Base-by-base conservation (phyloP, 2,797 vertebrate genomes). In the Champsocephalus gunnari region DNA sequence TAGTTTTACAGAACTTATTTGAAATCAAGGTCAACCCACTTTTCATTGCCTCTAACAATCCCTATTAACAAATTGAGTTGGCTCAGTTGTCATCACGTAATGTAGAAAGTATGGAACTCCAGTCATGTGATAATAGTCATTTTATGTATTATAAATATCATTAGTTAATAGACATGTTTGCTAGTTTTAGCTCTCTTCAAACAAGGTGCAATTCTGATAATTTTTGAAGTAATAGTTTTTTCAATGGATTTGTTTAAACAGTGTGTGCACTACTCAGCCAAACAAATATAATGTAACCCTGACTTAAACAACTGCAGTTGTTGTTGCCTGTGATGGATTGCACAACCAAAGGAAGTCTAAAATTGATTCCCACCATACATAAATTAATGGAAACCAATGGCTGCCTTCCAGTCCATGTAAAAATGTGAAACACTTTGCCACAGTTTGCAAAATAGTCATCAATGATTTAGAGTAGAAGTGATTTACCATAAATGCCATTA, bases 281-380 rank as follows among this genome's bases (percentile, higher is more conserved):
- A 6, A 71, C 45, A 56, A 13, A 43, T 59, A 12, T 12, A 38
- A 53, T 43, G 34, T n/a, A 38, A 48, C 21, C 16, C 51, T 24
- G 19, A 60, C 16, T 59, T 41, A 44, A 47, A 58, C 6, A 65
- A 68, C 34, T 41, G 9, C 3, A 43, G 43, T 44, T 56, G 21
- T 48, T 77, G 32, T 62, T 65, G 34, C 71, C 47, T n/a, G 9
- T 72, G 59, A 73, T 71, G 70, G 57, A 80, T 64, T 41, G 38
- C 60, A 66, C 43, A 49, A 56, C 12, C 24, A 50, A 45, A 64
- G 16, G 44, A 41, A 66, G 38, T 66, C 62, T 28, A 16, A 16
- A 24, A 59, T 78, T 59, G 57, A 70, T 72, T 65, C 21, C 32
- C 66, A 77, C 12, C 28, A 28, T 10, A 54, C 14, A 71, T 61